Evolutionary conservation across 2,113 vertebrate genomes (phyloP).

Genomic region (Trichechus manatus): DNA sequence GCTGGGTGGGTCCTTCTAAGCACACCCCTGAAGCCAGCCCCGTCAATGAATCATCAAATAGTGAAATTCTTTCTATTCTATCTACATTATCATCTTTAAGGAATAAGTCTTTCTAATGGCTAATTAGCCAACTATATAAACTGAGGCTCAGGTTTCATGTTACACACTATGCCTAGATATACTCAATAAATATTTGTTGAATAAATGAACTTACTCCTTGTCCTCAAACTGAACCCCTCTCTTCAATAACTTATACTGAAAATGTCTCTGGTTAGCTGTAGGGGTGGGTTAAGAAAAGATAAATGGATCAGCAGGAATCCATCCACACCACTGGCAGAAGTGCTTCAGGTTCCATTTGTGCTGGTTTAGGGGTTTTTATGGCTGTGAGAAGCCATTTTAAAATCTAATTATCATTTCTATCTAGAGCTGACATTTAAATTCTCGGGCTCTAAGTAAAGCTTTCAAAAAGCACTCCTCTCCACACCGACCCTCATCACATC

Average conservation of each 20-base stretch:
- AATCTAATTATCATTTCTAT: constrained; percentile 65
- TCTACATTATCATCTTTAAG: constrained; percentile 3
- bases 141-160: neutral
- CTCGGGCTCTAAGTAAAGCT: constrained; percentile 43
- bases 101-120: neutral
- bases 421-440: constrained; percentile 42
- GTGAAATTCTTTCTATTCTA: neutral
- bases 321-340: neutral
- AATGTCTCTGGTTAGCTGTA: neutral
- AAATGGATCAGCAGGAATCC: constrained; percentile 16
- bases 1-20: neutral
- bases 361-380: constrained; percentile 47
- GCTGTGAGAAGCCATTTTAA: constrained; percentile 25
- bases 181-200: constrained; percentile 44
- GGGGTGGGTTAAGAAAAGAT: constrained; percentile 6
- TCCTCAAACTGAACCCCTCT: neutral
- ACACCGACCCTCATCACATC: neutral
- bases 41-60: neutral
- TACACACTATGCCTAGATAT: neutral
- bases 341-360: constrained; percentile 4
- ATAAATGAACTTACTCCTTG: constrained; percentile 30
- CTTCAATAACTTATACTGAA: constrained; percentile 25
- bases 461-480: neutral
- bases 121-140: constrained; percentile 39
- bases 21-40: neutral